Conservation (phyloP, 2,888 invertebrate genomes). For the Elegia similella region DNA sequence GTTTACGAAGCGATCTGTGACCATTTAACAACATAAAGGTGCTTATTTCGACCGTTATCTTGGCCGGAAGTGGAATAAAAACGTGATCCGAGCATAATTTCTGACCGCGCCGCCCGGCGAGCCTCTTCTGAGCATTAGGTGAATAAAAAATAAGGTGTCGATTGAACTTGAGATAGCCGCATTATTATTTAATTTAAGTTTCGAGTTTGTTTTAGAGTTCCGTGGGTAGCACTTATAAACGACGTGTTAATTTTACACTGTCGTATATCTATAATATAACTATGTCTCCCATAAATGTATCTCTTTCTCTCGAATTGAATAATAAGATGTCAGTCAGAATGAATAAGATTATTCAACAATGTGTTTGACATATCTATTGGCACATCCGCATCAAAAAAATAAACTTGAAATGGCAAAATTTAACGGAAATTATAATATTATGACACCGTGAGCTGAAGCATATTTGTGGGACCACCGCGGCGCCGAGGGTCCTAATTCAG, state of each 20-base stretch:
- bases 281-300: neutral
- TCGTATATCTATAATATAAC: neutral
- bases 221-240: conserved; percentile 39
- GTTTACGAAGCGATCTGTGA: conserved; percentile 60
- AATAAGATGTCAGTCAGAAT: neutral
- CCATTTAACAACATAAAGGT: conserved; percentile 70
- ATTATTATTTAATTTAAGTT: conserved; percentile 64
- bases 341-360: conserved; percentile 4
- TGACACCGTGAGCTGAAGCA: conserved; percentile 52
- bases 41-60: conserved; percentile 72
- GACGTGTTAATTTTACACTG: conserved; percentile 19
- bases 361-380: neutral
- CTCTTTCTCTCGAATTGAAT: neutral
- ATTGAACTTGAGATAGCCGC: conserved; percentile 67
- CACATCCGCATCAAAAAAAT: conserved; percentile 23
- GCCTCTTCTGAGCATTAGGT: conserved; percentile 59
- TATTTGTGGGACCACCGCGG: conserved; percentile 60
- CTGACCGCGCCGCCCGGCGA: conserved; percentile 51
- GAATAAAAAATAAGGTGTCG: conserved; percentile 71
- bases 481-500: conserved; percentile 46
- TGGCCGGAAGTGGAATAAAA: conserved; percentile 64
- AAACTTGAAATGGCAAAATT: conserved; percentile 46
- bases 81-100: conserved; percentile 68
- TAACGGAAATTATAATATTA: conserved; percentile 62
- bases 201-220: conserved; percentile 59